phyloP scores from a whole-genome alignment of 1,140 invertebrate species.

The Drosophila navojoa region DNA sequence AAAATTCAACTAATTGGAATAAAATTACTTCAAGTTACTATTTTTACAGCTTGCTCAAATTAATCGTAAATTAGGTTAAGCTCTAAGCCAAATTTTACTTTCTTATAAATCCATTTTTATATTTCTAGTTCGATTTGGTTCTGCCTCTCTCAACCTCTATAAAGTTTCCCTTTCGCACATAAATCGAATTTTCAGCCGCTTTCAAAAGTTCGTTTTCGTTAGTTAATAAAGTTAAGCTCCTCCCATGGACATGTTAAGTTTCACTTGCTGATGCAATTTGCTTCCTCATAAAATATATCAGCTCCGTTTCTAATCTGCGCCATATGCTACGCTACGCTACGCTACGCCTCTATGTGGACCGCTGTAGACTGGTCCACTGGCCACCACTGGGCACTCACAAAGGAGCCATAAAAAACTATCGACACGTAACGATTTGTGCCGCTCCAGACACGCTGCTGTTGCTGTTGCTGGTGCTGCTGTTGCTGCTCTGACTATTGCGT shows the following conservation, averaged over 20 bases:
- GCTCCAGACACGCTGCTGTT: conserved; percentile 38
- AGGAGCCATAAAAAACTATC: conserved; percentile 66
- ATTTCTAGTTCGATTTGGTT: neutral
- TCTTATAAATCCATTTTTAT: neutral
- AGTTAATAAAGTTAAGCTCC: conserved; percentile 48
- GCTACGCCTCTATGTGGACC: conserved; percentile 28
- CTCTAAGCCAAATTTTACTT: no score
- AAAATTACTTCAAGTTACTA: no score
- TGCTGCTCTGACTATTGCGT: conserved; percentile 60
- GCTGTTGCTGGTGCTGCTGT: conserved; percentile 27
- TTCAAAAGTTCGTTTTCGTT: conserved; percentile 16
- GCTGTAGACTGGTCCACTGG: conserved; percentile 3
- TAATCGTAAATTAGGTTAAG: neutral
- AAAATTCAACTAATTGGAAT: no score
- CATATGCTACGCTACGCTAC: conserved; percentile 60
- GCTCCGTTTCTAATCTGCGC: conserved; percentile 73
- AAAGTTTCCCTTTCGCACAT: conserved; percentile 4
- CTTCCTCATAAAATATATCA: conserved; percentile 44
- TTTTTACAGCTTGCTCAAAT: no score
- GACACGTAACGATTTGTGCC: conserved; percentile 76
- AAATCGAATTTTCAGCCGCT: conserved; percentile 25
- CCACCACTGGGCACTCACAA: conserved; percentile 60
- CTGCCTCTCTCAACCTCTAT: neutral
- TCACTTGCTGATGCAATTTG: conserved; percentile 52
- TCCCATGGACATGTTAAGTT: conserved; percentile 38